These are phyloP conservation scores for Spinus olivaceus DNA, from an alignment of 2,797 vertebrate genomes.

Conservation along the genomic window DNA sequence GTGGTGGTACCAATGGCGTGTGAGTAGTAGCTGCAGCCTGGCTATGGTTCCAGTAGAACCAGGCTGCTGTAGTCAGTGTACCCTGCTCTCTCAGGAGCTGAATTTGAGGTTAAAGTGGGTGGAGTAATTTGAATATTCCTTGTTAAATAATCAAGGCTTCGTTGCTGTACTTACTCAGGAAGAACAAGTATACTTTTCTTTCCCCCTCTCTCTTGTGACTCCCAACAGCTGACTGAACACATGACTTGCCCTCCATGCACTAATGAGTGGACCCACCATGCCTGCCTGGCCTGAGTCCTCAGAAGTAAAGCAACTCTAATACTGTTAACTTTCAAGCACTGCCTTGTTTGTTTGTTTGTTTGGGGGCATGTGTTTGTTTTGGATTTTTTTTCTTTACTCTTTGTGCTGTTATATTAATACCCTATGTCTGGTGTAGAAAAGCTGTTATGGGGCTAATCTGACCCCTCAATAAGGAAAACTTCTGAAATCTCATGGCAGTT, in stretches of 20 bases:
- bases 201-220: conserved; percentile 74
- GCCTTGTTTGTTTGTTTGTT: not conserved
- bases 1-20: fast-evolving
- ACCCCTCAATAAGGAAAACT: not conserved
- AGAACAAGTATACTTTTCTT: conserved; percentile 68
- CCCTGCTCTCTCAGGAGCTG: not conserved
- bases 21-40: not conserved
- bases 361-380: not conserved
- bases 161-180: conserved; percentile 20
- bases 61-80: not conserved
- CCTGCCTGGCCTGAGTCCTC: not conserved
- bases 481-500: not conserved
- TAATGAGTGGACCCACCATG: conserved; percentile 61
- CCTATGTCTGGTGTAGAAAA: not conserved
- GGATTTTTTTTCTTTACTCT: not conserved
- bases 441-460: not conserved
- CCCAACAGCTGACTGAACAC: conserved; percentile 75
- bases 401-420: not conserved
- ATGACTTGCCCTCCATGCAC: conserved; percentile 71
- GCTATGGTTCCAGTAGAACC: not conserved
- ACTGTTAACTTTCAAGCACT: not conserved
- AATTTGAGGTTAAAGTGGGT: conserved; percentile 38
- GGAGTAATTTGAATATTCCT: conserved; percentile 44
- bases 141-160: conserved; percentile 39
- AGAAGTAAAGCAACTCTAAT: conserved; percentile 12